Conservation (phyloP, 2,888 invertebrate genomes). For the Mamestra brassicae region DNA sequence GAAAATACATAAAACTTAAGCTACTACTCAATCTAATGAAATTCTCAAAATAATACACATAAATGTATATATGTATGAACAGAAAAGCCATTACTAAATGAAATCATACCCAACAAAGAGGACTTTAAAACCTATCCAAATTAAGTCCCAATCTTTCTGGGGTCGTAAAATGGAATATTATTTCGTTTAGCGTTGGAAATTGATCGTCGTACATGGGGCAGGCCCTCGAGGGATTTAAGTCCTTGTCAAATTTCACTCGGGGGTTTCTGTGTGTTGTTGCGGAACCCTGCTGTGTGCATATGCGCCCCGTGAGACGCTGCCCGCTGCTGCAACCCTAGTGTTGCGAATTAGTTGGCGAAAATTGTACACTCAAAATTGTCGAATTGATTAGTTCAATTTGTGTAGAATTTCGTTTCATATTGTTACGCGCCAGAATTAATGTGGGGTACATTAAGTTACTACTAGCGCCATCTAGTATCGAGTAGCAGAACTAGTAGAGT, state of each 20-base stretch:
- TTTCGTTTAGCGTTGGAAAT: constrained; percentile 84
- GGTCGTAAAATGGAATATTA: constrained; percentile 82
- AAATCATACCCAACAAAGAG: constrained; percentile 55
- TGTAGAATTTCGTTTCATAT: neutral
- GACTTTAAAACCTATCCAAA: constrained; percentile 71
- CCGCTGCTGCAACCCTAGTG: constrained; percentile 36
- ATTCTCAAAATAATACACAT: constrained; percentile 14
- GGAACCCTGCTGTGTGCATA: constrained; percentile 80
- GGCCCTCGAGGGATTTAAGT: constrained; percentile 78
- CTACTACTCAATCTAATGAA: constrained; percentile 6
- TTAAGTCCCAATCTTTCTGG: constrained; percentile 74
- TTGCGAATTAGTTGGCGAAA: constrained; percentile 44
- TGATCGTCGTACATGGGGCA: constrained; percentile 79
- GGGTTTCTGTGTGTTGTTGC: constrained; percentile 68
- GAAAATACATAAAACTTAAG: constrained; percentile 12
- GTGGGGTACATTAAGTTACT: too few relatives aligned
- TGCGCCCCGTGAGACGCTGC: constrained; percentile 65
- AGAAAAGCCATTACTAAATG: constrained; percentile 57
- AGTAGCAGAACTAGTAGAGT: too few relatives aligned
- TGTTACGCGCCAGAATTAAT: too few relatives aligned
- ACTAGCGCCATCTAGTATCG: too few relatives aligned
- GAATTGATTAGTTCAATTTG: constrained; percentile 43
- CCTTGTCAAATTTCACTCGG: constrained; percentile 78
- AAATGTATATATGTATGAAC: neutral
- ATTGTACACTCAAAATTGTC: constrained; percentile 11